Base-by-base conservation (phyloP, 2,113 vertebrate genomes). In the Xiphophorus maculatus region DNA sequence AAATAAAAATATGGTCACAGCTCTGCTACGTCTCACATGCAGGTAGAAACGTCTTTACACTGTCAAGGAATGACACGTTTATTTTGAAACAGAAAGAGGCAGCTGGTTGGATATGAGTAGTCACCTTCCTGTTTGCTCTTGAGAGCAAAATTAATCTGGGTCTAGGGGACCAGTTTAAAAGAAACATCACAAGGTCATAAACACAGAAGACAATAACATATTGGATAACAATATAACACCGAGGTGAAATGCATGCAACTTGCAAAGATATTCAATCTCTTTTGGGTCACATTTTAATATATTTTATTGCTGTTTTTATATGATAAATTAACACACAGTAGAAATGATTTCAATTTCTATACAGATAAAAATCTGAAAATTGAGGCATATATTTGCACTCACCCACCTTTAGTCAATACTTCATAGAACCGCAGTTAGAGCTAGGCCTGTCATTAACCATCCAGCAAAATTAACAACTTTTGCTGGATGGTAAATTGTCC, bases 1-100 rank as follows among this genome's bases (percentile, higher is more conserved):
- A 72, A 84, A 88, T 90, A 78, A 73, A 88, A 90, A 81, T 76
- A 82, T 78, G 42, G 84, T 69, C 70, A 80, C 44, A 79, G 75
- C 70, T 67, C 37, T 10, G 51, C 66, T 83, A 54, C 44, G 81
- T 76, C 42, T 74, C 54, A 63, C 79, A 67, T 75, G 12, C 30
- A 83, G 73, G 63, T 77, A 48, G 58, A 76, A 60, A 40, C 81
- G 73, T 84, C 42, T 78, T 54, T 73, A 61, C 25, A 87, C 74
- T 60, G 60, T 73, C 72, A 84, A 29, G 73, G 44, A 80, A 66
- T 54, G 65, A 72, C 69, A 77, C 65, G 62, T 73, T 32, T 60
- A 37, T 78, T 84, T 69, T 73, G 22, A 73, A 42, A 37, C 25
- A 37, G 8, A 40, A 22, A 48, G 27, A 67, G 7, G 6, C 61